Evolutionary conservation across 2,888 invertebrate species (phyloP).

Genomic region (Aleiodes alternator): DNA sequence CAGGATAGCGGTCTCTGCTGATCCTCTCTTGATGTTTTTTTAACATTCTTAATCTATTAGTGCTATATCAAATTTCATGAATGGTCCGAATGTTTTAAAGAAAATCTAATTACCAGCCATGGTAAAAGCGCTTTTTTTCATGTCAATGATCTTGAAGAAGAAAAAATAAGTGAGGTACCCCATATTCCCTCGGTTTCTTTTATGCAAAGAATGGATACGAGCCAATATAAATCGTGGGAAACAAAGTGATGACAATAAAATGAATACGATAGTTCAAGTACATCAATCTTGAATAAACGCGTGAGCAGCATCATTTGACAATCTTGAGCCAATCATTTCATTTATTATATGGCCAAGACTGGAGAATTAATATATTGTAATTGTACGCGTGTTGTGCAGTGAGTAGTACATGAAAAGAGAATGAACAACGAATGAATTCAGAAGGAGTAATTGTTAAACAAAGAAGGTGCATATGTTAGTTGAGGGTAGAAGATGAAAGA

Average conservation of each 20-base stretch:
- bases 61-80: no score
- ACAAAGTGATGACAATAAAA: slow-evolving; percentile 12
- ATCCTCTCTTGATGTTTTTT: no score
- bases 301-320: slow-evolving; percentile 42
- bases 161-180: no score
- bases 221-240: neutral
- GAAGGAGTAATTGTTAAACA: slow-evolving; percentile 43
- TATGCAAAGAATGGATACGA: neutral
- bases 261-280: slow-evolving; percentile 11
- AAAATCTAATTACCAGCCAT: no score
- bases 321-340: slow-evolving; percentile 31
- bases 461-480: slow-evolving; percentile 50
- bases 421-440: no score
- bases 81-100: no score
- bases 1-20: no score
- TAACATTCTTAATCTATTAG: no score
- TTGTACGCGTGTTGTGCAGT: slow-evolving; percentile 52
- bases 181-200: no score
- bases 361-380: slow-evolving; percentile 69
- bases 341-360: slow-evolving; percentile 65
- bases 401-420: no score
- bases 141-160: no score
- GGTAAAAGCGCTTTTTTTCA: no score
- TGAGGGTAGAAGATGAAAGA: neutral
- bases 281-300: slow-evolving; percentile 16